Evolutionary conservation across 2,888 invertebrate genomes (phyloP), one percentile per base, ranked within the genome.

Genomic region (Atrina japonica): DNA sequence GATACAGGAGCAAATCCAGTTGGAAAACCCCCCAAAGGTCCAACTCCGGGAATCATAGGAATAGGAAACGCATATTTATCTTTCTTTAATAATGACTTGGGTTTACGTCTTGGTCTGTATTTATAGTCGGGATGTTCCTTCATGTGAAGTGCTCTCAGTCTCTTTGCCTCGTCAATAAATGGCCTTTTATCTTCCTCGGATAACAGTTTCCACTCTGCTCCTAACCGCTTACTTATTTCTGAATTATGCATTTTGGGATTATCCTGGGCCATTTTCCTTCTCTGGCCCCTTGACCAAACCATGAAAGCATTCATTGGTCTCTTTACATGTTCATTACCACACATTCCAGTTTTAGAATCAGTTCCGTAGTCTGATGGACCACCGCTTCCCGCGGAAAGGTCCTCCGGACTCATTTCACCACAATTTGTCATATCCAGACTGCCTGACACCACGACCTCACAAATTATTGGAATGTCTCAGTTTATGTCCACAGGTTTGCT

Each of bases 101-200:
- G 97, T 93, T 98, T 98, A 91, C 98, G 94, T 81, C 98, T 93
- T 45, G 98, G 98, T 83, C 97, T 93, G 92, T 99, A 99, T 92
- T 99, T 99, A 93, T 99, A 99, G 91, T 99, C 99, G 0, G 99
- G 99, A 89, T 99, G 98, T 89, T 99, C 98, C 91, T 98, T 98
- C 99, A 99, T 99, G 92, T 99, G 99, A 56, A 98, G 95, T 3
- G 98, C 98, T 30, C 99, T 93, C 84, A 99, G 93, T 85, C 99
- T 93, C 92, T 99, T 99, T 67, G 99, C 99, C 90, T 99, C 99
- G 91, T 99, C 99, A 88, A 99, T 99, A 92, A 99, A 99, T 52
- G 99, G 99, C 83, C 98, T 93, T 90, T 99, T 99, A 90, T 99
- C 98, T 5, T 95, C 93, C 89, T 99, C 99, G 78, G 95, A 96